A percentile compares a stretch with the other conserved stretches of the same genome.
Conservation (phyloP, 1,140 invertebrate species). For the Nasonia vitripennis region DNA sequence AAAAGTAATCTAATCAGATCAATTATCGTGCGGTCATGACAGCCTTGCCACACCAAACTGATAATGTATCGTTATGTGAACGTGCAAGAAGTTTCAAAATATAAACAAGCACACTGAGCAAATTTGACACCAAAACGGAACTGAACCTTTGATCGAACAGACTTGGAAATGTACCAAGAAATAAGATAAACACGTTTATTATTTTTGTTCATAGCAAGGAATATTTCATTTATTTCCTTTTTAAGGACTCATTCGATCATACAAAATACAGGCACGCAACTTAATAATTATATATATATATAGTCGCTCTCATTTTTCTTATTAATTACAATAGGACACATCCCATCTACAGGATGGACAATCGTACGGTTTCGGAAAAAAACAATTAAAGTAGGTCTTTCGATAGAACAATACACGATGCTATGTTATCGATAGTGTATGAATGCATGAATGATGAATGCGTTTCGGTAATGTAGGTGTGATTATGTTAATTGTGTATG, state of each 20-base stretch:
- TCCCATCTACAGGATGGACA: slow-evolving; percentile 15
- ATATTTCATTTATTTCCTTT: slow-evolving; percentile 73
- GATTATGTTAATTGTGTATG: not conserved
- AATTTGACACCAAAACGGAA: slow-evolving; percentile 80
- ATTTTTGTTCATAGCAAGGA: slow-evolving; percentile 69
- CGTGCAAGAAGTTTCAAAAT: slow-evolving; percentile 65
- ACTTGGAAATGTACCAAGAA: slow-evolving; percentile 76
- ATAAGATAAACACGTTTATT: slow-evolving; percentile 73
- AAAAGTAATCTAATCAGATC: slow-evolving; percentile 42
- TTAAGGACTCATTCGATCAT: slow-evolving; percentile 71
- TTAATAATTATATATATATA: slow-evolving; percentile 61
- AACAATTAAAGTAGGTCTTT: slow-evolving; percentile 41
- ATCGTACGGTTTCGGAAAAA: slow-evolving; percentile 32
- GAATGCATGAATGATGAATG: not conserved
- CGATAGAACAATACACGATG: slow-evolving; percentile 47
- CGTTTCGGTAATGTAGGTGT: not conserved
- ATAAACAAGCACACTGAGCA: slow-evolving; percentile 79
- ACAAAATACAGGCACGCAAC: slow-evolving; percentile 75
- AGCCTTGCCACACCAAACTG: slow-evolving; percentile 77
- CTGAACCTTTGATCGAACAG: slow-evolving; percentile 76
- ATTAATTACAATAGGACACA: slow-evolving; percentile 62
- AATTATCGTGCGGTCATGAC: slow-evolving; percentile 71
- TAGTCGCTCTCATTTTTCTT: slow-evolving; percentile 40
- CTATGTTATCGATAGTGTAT: not conserved
- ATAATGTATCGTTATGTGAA: slow-evolving; percentile 59